phyloP scores from a whole-genome alignment of 2,797 vertebrate genomes.

The Bradypodion ventrale region DNA sequence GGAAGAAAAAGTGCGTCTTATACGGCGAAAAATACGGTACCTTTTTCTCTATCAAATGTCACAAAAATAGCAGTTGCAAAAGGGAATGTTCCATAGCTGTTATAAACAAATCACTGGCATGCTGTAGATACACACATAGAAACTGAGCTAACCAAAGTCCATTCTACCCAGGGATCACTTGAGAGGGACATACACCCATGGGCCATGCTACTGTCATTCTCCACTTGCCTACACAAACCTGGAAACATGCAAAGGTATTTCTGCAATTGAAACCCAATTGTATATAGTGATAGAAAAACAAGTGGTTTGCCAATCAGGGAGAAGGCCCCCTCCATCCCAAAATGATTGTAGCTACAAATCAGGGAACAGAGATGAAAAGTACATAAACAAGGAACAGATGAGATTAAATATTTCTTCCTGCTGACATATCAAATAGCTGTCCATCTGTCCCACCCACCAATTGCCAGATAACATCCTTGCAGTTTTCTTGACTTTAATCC shows the following conservation, averaged over 20 bases:
- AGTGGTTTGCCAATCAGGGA: background rate
- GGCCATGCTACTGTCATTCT: background rate
- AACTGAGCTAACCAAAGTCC: constrained; percentile 1
- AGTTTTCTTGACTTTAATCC: background rate
- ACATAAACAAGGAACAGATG: too few relatives aligned
- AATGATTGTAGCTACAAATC: background rate
- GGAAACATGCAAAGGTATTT: background rate
- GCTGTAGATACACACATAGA: background rate
- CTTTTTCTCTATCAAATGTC: too few relatives aligned
- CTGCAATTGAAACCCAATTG: background rate
- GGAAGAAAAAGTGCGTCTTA: too few relatives aligned
- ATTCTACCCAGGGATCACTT: background rate
- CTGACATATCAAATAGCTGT: background rate
- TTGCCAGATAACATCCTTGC: background rate
- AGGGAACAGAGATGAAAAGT: background rate
- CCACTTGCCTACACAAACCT: background rate
- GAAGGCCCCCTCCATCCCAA: background rate
- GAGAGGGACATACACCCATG: background rate
- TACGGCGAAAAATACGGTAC: too few relatives aligned
- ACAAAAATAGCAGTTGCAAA: background rate
- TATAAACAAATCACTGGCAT: background rate
- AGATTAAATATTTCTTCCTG: background rate
- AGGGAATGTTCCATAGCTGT: background rate
- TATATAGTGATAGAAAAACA: background rate
- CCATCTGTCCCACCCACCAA: background rate